Base-by-base conservation (phyloP, 2,888 invertebrate genomes). In the Gryllus longicercus region DNA sequence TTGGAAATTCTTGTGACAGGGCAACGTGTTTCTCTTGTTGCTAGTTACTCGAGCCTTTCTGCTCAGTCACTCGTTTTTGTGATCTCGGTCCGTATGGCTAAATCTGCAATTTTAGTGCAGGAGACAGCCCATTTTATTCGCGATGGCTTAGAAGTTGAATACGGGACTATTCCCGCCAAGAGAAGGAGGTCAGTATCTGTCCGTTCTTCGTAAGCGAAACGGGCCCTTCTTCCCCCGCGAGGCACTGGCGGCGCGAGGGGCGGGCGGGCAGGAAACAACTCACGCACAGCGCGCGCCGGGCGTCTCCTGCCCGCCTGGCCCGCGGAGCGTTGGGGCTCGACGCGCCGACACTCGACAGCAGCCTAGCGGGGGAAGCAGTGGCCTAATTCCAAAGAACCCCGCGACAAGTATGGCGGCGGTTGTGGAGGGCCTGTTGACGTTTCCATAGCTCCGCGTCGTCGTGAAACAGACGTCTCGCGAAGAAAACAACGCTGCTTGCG, bases 11-110 rank as follows among this genome's bases (percentile, higher is more conserved):
- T 14, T 63, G 63, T 63, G 14, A 14, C 63, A 8, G 63, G 63
- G 63, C 63, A 63, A 63, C 63, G 63, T 14, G 63, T 63, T 63
- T 63, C 63, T 63, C n/a, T 63, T 63, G 63, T 63, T 63, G 63
- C 63, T 63, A 63, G 63, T 63, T 63, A 63, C 63, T 63, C n/a
- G 63, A 63, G 63, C 63, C 63, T 63, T 63, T 8, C 63, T 63
- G 63, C 63, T 63, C 63, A 63, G 63, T 63, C 63, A 18, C 16
- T 18, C 63, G 14, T 63, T 63, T 63, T 18, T 63, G 63, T 63
- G 63, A 14, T 63, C 63, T 63, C 14, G 63, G 63, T 63, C 63
- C 63, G 16, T 63, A 63, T 63, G 63, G 63, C 63, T 63, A 63
- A 63, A 63, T 63, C 63, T 63, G 63, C 63, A 18, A 63, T 63